A percentile compares a stretch with the other conserved stretches of the same genome.
These are phyloP conservation scores for Vulpes ferrilata DNA, from an alignment of 2,113 vertebrate genomes.

Conservation along the genomic window DNA sequence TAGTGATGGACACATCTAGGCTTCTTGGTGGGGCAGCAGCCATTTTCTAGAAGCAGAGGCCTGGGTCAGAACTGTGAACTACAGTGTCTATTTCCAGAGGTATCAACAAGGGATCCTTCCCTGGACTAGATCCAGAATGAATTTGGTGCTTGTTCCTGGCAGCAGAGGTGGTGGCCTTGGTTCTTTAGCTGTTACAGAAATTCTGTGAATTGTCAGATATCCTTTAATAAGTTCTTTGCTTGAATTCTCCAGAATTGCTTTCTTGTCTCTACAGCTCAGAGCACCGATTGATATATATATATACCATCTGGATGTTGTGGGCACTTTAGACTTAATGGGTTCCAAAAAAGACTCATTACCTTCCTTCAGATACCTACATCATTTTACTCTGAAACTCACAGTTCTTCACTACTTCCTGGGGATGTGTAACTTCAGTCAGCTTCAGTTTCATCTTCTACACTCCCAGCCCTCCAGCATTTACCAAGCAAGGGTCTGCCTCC, in stretches of 20 bases:
- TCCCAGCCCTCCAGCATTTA: neutral
- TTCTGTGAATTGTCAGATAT: neutral
- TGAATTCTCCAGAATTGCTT: constrained; percentile 8
- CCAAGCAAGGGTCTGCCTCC: neutral
- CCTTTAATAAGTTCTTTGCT: neutral
- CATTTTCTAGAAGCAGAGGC: neutral
- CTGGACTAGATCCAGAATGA: neutral
- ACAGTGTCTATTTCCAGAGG: neutral
- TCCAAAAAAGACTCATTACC: neutral
- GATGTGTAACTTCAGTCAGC: neutral
- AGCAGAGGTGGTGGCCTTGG: neutral
- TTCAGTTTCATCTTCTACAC: neutral
- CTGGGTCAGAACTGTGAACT: neutral
- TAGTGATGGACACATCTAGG: neutral
- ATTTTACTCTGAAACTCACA: neutral
- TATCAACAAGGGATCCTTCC: neutral
- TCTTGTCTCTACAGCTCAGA: neutral
- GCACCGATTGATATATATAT: neutral
- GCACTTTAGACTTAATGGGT: neutral
- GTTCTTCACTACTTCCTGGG: neutral
- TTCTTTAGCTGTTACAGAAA: neutral
- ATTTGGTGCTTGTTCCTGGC: neutral
- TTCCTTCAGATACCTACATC: neutral
- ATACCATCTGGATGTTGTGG: neutral
- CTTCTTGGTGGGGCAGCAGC: neutral